phyloP scores from a whole-genome alignment of 2,797 vertebrate species.

The Microtus obscurus region DNA sequence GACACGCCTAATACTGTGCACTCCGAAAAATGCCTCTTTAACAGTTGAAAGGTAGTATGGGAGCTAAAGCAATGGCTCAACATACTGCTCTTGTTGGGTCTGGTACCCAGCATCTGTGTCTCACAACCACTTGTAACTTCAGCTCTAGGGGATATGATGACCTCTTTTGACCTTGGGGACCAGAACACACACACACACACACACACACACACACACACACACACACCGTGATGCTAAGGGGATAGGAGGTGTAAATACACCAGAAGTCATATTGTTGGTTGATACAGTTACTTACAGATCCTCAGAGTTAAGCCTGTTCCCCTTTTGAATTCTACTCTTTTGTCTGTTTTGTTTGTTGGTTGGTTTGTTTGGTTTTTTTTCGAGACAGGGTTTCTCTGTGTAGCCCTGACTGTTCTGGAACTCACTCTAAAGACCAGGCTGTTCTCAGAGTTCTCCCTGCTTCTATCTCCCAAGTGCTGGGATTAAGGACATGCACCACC shows the following conservation, averaged over 20 bases:
- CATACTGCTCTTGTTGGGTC: not conserved
- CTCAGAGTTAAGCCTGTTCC: not conserved
- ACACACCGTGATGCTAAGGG: not conserved
- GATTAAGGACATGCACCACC: not conserved
- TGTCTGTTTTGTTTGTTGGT: not conserved
- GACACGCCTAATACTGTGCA: not conserved
- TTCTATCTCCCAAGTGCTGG: not conserved
- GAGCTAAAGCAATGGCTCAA: not conserved
- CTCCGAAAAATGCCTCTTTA: not conserved
- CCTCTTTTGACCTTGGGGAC: not conserved
- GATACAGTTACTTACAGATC: not conserved
- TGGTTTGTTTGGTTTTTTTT: not conserved
- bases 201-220: not conserved
- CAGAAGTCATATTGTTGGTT: not conserved
- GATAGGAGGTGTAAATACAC: not conserved
- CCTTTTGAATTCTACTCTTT: not conserved
- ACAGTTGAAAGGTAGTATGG: not conserved
- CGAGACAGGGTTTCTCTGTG: not conserved
- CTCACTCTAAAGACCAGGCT: not conserved
- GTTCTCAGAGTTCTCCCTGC: not conserved
- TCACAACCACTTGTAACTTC: not conserved
- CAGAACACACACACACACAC: not conserved
- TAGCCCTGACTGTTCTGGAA: not conserved
- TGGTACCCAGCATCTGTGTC: not conserved
- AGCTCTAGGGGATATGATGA: not conserved